These are phyloP conservation scores for Pachyuromys duprasi DNA, from an alignment of 2,797 vertebrate genomes.

Conservation along the genomic window DNA sequence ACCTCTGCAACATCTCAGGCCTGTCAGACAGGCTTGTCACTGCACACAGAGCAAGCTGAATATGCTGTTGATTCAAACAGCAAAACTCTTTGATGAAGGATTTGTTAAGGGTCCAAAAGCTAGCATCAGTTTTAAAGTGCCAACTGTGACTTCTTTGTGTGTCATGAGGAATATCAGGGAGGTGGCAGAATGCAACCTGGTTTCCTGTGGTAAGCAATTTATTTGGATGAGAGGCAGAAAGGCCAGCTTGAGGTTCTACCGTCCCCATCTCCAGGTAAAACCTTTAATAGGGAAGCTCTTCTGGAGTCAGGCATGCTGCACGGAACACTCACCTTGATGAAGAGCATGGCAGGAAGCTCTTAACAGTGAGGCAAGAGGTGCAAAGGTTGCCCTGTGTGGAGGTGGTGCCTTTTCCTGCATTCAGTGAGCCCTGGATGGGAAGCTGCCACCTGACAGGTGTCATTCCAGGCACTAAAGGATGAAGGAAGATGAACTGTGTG, in stretches of 20 bases:
- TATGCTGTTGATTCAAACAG: neutral
- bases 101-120: neutral
- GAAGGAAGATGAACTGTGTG: constrained; percentile 43
- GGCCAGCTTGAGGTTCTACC: neutral
- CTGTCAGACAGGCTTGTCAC: neutral
- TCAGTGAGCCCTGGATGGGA: constrained; percentile 55
- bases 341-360: neutral
- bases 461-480: constrained; percentile 23
- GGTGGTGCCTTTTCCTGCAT: neutral
- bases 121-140: neutral
- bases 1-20: neutral
- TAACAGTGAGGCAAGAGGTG: neutral
- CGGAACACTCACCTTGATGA: neutral
- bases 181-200: neutral
- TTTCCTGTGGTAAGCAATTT: neutral
- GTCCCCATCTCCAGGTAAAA: neutral
- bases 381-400: neutral
- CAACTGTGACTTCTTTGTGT: neutral
- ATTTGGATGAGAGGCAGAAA: neutral
- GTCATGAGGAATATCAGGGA: neutral
- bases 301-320: neutral
- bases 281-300: neutral
- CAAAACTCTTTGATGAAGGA: neutral
- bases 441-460: constrained; percentile 22
- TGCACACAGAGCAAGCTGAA: neutral